Evolutionary conservation across 2,113 vertebrate genomes (phyloP), one percentile per base, ranked within the genome.

Genomic region (Ptilonorhynchus violaceus): DNA sequence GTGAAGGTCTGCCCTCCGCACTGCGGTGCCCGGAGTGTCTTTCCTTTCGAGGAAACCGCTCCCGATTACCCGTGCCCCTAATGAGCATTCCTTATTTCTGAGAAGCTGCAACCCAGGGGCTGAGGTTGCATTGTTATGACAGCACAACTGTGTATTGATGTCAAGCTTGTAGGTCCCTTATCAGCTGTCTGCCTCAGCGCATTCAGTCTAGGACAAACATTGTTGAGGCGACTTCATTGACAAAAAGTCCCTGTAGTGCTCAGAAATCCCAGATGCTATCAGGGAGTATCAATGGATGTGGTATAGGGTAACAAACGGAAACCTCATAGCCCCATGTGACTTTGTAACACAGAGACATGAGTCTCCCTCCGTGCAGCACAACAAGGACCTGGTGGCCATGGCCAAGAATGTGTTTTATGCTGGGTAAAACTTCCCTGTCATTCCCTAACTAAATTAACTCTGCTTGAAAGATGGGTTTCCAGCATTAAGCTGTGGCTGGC

Each of bases 201-300:
- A 89, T n/a, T 88, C 93, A 70, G 92, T 59, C 78, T 89, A 88
- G 90, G 74, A 84, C 64, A 96, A 93, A 94, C 67, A 94, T 31
- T 18, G 3, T 8, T n/a, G 59, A 47, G 42, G 63, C n/a, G 41
- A 72, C 83, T 96, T 56, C 63, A 60, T 85, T 96, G 78, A 91
- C 84, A 52, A 30, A 58, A 13, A 88, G 69, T 87, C 96, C 85
- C 95, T 37, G 83, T 12, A 33, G 85, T 4, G 39, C 80, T 68
- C 83, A 52, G 87, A 94, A 96, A 94, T 70, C 93, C 93, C 88
- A 96, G 97, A 97, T 97, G 93, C 73, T 96, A 97, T 98, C 97
- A 53, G 44, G 47, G 66, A 66, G 35, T 44, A 64, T 79, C 24
- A 50, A 46, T 56, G 86, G 96, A 87, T 94, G 91, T 60, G 81